Conservation (phyloP, 2,888 invertebrate genomes). For the Netelia fuscicornis region DNA sequence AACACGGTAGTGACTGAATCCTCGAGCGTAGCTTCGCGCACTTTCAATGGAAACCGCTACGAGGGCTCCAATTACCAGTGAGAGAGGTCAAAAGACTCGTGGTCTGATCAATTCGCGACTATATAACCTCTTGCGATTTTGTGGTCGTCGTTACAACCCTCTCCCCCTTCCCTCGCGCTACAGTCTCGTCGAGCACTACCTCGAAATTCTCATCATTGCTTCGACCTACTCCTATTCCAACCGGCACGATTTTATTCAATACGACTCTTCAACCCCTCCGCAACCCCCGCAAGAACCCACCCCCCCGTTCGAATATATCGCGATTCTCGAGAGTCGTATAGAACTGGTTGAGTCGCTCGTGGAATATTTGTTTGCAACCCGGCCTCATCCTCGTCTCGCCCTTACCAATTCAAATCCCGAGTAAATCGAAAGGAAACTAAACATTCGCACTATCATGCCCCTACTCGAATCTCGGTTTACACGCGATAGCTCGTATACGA, state of each 20-base stretch:
- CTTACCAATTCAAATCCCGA: background rate
- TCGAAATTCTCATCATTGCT: constrained; percentile 21
- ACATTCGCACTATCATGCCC: too few species aligned
- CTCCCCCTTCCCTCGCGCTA: background rate
- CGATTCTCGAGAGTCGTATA: constrained; percentile 5
- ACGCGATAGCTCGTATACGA: background rate
- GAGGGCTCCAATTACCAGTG: constrained; percentile 22
- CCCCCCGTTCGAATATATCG: background rate
- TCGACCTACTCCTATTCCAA: constrained; percentile 9
- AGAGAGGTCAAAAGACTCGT: constrained; percentile 36
- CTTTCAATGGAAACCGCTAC: constrained; percentile 34
- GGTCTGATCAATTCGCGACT: constrained; percentile 36
- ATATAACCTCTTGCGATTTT: constrained; percentile 29
- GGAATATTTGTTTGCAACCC: too few species aligned
- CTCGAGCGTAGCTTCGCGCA: constrained; percentile 13
- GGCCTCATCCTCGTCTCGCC: too few species aligned
- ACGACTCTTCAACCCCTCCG: background rate
- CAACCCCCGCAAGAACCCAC: background rate
- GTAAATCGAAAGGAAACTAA: background rate
- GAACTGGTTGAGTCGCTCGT: too few species aligned
- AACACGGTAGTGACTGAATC: constrained; percentile 8
- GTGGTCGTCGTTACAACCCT: constrained; percentile 19
- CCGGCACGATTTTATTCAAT: constrained; percentile 7
- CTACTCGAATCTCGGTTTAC: background rate
- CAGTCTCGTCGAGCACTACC: background rate